Evolutionary conservation across 2,113 vertebrate species (phyloP).

Genomic region (Regulus satrapa): DNA sequence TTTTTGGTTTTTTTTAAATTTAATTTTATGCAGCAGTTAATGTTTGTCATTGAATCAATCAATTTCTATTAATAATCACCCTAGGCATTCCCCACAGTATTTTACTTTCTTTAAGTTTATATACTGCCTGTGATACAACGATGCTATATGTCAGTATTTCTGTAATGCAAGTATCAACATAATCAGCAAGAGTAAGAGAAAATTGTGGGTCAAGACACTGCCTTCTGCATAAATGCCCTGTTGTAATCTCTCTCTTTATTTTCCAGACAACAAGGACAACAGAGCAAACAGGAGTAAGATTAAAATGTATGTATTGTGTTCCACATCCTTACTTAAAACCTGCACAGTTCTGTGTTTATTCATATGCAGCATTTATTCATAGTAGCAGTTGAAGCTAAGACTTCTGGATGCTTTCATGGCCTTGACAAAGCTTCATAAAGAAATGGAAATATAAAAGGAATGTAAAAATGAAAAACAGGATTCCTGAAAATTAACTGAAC

Average conservation of each 20-base stretch:
- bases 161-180: background rate
- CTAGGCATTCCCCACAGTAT: background rate
- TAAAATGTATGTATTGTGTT: background rate
- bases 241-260: background rate
- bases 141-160: background rate
- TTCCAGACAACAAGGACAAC: background rate
- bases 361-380: fast-evolving
- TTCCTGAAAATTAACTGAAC: background rate
- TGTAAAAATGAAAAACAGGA: fast-evolving
- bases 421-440: background rate
- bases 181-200: background rate
- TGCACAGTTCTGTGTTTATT: background rate
- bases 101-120: background rate
- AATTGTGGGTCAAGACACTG: background rate
- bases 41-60: background rate
- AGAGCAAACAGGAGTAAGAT: background rate
- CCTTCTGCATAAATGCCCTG: background rate
- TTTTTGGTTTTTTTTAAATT: background rate
- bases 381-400: background rate
- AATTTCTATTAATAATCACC: background rate
- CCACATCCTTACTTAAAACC: background rate
- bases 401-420: background rate
- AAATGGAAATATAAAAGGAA: background rate
- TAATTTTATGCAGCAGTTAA: background rate
- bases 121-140: background rate